Evolutionary conservation across 2,113 vertebrate species (phyloP).

Genomic region (Dinomys branickii): DNA sequence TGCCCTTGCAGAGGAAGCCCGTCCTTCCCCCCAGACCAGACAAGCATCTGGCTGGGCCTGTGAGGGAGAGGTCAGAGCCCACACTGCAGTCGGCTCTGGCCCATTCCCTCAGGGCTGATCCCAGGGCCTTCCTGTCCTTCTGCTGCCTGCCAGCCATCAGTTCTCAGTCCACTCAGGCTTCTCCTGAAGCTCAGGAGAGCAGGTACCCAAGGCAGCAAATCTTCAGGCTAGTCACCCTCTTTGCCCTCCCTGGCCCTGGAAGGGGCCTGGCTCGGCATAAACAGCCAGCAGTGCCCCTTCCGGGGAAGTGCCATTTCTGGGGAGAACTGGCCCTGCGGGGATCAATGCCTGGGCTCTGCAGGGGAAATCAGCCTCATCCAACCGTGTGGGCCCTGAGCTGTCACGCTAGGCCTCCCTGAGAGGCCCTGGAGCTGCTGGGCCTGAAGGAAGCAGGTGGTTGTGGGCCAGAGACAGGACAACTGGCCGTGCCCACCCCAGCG

Average conservation of each 20-base stretch:
- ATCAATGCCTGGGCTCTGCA: not conserved
- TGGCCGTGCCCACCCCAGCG: not conserved
- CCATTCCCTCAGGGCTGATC: fast-evolving
- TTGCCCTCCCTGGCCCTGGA: fast-evolving
- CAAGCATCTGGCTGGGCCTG: not conserved
- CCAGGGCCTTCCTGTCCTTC: too few relatives aligned
- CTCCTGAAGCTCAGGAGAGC: not conserved
- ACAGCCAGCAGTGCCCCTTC: not conserved
- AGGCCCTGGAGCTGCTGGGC: not conserved
- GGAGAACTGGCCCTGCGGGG: not conserved
- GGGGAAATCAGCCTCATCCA: not conserved
- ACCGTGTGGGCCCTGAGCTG: not conserved
- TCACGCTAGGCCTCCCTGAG: not conserved
- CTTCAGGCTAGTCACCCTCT: too few relatives aligned
- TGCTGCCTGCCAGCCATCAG: not conserved
- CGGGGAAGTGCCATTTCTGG: too few relatives aligned
- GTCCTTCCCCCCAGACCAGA: fast-evolving
- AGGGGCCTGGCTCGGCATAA: not conserved
- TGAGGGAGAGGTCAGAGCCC: not conserved
- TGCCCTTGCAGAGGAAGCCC: not conserved
- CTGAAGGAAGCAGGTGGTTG: not conserved
- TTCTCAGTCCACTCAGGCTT: not conserved
- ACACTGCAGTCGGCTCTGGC: not conserved
- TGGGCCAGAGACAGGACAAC: not conserved
- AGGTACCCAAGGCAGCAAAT: too few relatives aligned